Percentiles rank a stretch among this genome's conserved stretches.
Conservation (phyloP, 2,797 vertebrate species). For the Chiroxiphia lanceolata region DNA sequence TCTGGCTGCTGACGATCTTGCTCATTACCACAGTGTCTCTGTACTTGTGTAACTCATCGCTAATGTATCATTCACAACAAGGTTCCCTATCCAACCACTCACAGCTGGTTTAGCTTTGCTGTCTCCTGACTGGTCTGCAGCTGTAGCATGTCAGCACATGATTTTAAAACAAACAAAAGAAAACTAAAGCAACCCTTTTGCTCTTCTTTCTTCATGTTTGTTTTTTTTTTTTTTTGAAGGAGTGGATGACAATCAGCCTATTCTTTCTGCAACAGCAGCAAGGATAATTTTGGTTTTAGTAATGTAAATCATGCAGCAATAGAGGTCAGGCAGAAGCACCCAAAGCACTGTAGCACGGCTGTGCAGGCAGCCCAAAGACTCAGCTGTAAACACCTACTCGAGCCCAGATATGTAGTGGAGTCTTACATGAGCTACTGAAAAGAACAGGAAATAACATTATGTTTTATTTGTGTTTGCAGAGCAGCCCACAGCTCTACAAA, state of each 20-base stretch:
- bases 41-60: background rate
- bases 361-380: background rate
- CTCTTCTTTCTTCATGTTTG: background rate
- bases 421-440: slow-evolving; percentile 2
- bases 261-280: background rate
- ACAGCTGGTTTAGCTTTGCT: background rate
- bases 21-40: background rate
- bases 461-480: background rate
- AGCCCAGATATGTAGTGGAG: background rate
- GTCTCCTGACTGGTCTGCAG: background rate
- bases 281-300: background rate
- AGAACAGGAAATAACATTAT: slow-evolving; percentile 19
- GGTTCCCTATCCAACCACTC: background rate
- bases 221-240: background rate
- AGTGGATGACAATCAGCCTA: background rate
- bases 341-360: background rate
- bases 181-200: background rate
- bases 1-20: background rate
- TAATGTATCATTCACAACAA: background rate
- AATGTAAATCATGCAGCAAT: background rate
- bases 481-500: background rate
- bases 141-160: background rate
- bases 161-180: background rate
- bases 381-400: background rate
- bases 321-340: background rate